Percentiles rank a stretch among this genome's conserved stretches.
Evolutionary conservation across 2,797 vertebrate species (phyloP).

Genomic region (Mus spretus): DNA sequence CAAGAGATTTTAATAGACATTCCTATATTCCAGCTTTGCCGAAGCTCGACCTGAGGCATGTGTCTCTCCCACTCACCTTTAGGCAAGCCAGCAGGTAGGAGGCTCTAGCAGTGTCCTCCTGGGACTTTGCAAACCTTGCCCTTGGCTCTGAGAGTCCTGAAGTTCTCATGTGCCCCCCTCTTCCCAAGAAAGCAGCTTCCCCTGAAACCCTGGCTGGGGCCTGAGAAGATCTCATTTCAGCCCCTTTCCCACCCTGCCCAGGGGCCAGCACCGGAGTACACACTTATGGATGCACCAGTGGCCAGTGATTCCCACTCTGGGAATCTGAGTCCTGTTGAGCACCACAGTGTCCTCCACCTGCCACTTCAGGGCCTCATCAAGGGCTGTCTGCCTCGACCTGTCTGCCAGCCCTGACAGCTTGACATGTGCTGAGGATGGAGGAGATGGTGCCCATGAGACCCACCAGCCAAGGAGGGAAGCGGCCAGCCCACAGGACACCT

Average conservation of each 20-base stretch:
- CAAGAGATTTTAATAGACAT: slow-evolving; percentile 23
- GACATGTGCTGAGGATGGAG: slow-evolving; percentile 93
- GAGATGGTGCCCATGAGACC: slow-evolving; percentile 96
- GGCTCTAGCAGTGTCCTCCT: not conserved
- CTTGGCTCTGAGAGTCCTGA: accelerated
- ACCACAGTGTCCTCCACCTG: not conserved
- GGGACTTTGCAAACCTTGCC: not conserved
- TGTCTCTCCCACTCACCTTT: not conserved
- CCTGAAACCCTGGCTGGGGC: too few species aligned
- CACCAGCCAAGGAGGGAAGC: slow-evolving; percentile 94
- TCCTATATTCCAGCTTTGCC: not conserved
- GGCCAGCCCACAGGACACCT: slow-evolving; percentile 95
- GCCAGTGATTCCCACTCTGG: accelerated
- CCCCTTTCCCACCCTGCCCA: not conserved
- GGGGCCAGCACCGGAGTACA: not conserved
- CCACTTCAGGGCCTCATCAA: not conserved
- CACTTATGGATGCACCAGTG: not conserved
- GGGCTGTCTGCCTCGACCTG: not conserved
- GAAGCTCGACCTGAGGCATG: accelerated
- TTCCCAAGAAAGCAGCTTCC: not conserved
- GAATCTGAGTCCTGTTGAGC: accelerated
- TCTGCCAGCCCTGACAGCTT: slow-evolving; percentile 83
- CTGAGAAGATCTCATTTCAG: not conserved
- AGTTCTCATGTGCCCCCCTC: too few species aligned
- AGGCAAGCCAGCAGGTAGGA: not conserved